phyloP scores from a whole-genome alignment of 2,888 invertebrate species.

The Nycteola revayana region DNA sequence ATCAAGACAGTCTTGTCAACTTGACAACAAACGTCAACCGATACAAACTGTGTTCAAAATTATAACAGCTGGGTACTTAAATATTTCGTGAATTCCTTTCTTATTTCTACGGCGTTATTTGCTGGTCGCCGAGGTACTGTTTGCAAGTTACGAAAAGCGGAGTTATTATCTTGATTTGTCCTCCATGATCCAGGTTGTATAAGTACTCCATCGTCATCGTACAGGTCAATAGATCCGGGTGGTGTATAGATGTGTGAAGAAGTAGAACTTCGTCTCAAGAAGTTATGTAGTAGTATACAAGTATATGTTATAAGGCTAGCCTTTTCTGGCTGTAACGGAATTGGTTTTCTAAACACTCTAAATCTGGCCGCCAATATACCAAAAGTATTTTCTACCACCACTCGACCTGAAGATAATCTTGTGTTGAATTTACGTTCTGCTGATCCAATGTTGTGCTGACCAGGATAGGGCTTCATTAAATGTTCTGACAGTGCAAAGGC shows the following conservation, averaged over 20 bases:
- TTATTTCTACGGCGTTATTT: conserved; percentile 17
- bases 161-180: conserved; percentile 6
- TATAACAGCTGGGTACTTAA: conserved; percentile 8
- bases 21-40: too few species aligned
- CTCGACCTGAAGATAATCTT: conserved; percentile 14
- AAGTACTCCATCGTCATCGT: conserved; percentile 9
- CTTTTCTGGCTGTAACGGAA: neutral
- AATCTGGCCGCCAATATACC: conserved; percentile 1
- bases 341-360: conserved; percentile 2
- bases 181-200: conserved; percentile 4
- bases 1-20: too few species aligned
- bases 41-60: too few species aligned
- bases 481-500: conserved; percentile 24
- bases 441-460: conserved; percentile 16
- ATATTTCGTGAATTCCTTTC: conserved; percentile 27
- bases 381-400: conserved; percentile 11
- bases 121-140: conserved; percentile 18
- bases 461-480: conserved; percentile 30
- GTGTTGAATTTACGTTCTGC: conserved; percentile 22
- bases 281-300: conserved; percentile 1
- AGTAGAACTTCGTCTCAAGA: neutral
- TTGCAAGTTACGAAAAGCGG: conserved; percentile 16
- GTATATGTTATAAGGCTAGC: neutral
- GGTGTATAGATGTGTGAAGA: conserved; percentile 15
- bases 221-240: conserved; percentile 23